phyloP scores from a whole-genome alignment of 2,797 vertebrate species.

The Ctenochaetus hawaiiensis region DNA sequence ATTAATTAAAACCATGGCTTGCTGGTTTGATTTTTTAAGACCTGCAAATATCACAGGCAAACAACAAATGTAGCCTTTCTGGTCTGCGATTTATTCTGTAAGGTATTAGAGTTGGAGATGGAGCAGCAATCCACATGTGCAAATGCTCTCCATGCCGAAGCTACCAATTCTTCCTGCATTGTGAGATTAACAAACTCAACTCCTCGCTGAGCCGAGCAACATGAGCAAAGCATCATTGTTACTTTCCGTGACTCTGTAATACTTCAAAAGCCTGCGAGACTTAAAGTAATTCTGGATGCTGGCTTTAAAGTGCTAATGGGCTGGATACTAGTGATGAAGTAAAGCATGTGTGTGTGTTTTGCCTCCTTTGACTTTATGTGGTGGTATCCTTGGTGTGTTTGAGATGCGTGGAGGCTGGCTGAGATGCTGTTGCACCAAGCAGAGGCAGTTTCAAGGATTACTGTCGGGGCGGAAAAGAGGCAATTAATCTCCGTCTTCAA shows the following conservation, averaged over 20 bases:
- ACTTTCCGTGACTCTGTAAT: constrained; percentile 42
- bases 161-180: constrained; percentile 32
- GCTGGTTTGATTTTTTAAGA: constrained; percentile 58
- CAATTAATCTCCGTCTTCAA: constrained; percentile 86
- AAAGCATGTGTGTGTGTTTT: constrained; percentile 34
- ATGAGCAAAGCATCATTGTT: constrained; percentile 48
- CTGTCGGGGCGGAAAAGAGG: constrained; percentile 83
- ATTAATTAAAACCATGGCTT: constrained; percentile 75
- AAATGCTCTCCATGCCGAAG: constrained; percentile 37
- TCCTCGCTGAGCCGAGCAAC: constrained; percentile 27
- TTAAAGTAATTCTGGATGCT: constrained; percentile 59
- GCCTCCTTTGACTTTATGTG: constrained; percentile 54
- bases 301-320: constrained; percentile 73
- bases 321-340: constrained; percentile 63
- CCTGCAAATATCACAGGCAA: constrained; percentile 74
- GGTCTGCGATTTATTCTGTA: constrained; percentile 57
- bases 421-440: constrained; percentile 74
- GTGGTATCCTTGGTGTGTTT: constrained; percentile 48
- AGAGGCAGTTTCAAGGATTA: constrained; percentile 86
- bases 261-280: constrained; percentile 58
- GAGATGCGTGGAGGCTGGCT: constrained; percentile 55
- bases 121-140: constrained; percentile 53
- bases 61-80: constrained; percentile 52
- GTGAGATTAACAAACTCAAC: constrained; percentile 61
- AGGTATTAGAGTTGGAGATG: constrained; percentile 60